Evolutionary conservation across 2,113 vertebrate species (phyloP), one percentile per base, ranked within the genome.

Genomic region (Carollia perspicillata): DNA sequence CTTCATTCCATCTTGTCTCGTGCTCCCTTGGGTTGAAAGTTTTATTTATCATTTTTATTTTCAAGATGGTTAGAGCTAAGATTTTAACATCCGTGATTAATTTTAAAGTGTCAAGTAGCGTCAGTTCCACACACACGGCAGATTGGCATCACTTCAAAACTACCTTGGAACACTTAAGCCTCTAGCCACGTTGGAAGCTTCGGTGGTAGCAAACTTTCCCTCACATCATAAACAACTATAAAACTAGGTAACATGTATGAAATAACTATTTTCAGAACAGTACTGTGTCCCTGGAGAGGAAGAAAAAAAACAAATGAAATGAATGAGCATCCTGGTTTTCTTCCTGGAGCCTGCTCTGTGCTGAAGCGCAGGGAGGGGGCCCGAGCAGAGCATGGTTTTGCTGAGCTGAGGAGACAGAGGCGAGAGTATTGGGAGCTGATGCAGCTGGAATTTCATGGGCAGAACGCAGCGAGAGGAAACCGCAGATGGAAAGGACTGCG

Each of bases 11-110:
- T 37, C 83, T 92, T 91, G 22, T 58, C 40, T 95, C 14, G 6
- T 42, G n/a, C 68, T 89, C 85, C 90, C 77, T 90, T 94, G 69
- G 55, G 53, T 89, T 86, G 33, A 49, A 84, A 94, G 85, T 87
- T 92, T 91, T 86, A 89, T 68, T 88, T 96, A 86, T 87, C 40
- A 55, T 84, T 93, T 88, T 79, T 66, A 81, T 77, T 79, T 94
- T 85, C 75, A 85, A 96, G 53, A 58, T 91, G 47, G 28, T 90
- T 94, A 79, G 53, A 63, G 40, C 93, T 91, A 68, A 78, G 68
- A 37, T 72, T 55, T 78, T 87, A 93, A 69, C 78, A 94, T 79
- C 58, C 55, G 74, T 58, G 83, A 79, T 96, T 89, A 90, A 65
- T 95, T 94, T 83, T 83, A 72, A 84, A 53, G 85, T 94, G 72